These are phyloP conservation scores for Oplegnathus fasciatus DNA, from an alignment of 2,113 vertebrate genomes.

Conservation along the genomic window DNA sequence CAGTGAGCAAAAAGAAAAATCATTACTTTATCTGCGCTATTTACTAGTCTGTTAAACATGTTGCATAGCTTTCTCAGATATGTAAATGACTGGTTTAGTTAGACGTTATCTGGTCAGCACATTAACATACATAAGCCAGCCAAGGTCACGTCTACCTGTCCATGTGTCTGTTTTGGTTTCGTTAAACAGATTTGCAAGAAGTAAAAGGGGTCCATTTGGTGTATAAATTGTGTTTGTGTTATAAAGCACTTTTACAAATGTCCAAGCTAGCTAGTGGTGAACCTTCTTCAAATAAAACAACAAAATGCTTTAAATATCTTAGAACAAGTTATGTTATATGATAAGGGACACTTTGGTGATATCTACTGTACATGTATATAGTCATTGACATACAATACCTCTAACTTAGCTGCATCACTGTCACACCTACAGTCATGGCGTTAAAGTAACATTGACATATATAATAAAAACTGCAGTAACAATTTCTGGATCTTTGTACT, in stretches of 20 bases:
- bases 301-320: not conserved
- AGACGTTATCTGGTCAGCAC: not conserved
- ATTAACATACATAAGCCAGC: not conserved
- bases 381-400: not conserved
- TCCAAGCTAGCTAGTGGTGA: not conserved
- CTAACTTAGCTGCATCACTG: conserved; percentile 9
- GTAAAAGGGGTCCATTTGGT: not conserved
- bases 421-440: not conserved
- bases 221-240: not conserved
- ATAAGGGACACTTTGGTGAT: not conserved
- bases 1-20: not conserved
- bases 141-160: not conserved
- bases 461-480: conserved; percentile 36
- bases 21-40: not conserved
- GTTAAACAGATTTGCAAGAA: not conserved
- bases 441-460: conserved; percentile 12
- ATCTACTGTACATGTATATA: not conserved
- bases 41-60: not conserved
- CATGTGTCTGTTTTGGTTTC: not conserved
- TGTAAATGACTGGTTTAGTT: not conserved
- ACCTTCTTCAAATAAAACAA: not conserved
- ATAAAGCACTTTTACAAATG: not conserved
- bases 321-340: not conserved
- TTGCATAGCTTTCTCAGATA: not conserved
- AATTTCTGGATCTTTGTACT: conserved; percentile 66